These are phyloP conservation scores for Nannoperca obscura DNA, from an alignment of 2,797 vertebrate genomes.

Conservation along the genomic window DNA sequence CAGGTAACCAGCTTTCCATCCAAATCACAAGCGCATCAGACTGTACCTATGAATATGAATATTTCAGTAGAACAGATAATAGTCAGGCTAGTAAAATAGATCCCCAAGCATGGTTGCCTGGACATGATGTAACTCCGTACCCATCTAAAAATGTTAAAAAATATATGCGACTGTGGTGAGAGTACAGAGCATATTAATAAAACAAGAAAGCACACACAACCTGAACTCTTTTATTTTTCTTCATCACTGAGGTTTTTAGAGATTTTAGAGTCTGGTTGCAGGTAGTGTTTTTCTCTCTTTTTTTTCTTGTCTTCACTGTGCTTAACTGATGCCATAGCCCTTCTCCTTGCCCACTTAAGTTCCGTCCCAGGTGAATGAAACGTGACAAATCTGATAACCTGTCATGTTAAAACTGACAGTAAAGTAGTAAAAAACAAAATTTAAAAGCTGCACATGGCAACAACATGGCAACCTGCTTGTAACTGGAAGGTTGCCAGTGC, in stretches of 20 bases:
- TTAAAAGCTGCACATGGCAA: slow-evolving; percentile 10
- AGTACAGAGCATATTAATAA: slow-evolving; percentile 78
- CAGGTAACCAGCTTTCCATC: slow-evolving; percentile 27
- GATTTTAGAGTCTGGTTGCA: slow-evolving; percentile 36
- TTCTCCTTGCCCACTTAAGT: too few species aligned
- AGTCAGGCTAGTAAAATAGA: slow-evolving; percentile 48
- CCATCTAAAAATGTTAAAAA: slow-evolving; percentile 75
- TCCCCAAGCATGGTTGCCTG: slow-evolving; percentile 40
- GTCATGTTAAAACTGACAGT: too few species aligned
- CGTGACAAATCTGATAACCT: too few species aligned
- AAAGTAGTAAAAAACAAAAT: too few species aligned
- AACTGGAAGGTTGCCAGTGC: slow-evolving; percentile 34
- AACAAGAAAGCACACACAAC: slow-evolving; percentile 64
- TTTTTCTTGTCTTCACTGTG: too few species aligned
- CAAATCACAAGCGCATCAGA: slow-evolving; percentile 38
- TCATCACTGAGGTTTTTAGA: slow-evolving; percentile 39
- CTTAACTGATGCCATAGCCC: too few species aligned
- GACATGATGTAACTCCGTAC: slow-evolving; percentile 58
- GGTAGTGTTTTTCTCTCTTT: background rate
- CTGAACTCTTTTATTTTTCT: slow-evolving; percentile 37
- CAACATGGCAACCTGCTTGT: background rate
- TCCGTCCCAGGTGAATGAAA: too few species aligned
- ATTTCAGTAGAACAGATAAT: slow-evolving; percentile 72
- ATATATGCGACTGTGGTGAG: slow-evolving; percentile 70
- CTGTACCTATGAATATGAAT: slow-evolving; percentile 58